Conservation (phyloP, 2,888 invertebrate species). For the Crematogaster levior region DNA sequence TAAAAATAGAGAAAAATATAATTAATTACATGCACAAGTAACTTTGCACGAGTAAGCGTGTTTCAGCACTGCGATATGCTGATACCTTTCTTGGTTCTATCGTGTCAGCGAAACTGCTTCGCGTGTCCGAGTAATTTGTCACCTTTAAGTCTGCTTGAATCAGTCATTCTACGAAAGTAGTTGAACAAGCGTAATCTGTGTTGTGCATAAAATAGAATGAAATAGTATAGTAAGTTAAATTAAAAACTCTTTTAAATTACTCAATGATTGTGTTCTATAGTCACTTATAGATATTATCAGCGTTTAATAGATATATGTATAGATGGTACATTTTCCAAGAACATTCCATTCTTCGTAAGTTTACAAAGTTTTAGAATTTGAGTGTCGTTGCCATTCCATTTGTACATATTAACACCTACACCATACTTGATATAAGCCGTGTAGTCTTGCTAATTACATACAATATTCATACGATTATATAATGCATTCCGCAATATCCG, state of each 20-base stretch:
- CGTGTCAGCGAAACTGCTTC: slow-evolving; percentile 56
- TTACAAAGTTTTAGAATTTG: background rate
- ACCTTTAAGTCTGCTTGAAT: slow-evolving; percentile 25
- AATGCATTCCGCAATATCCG: background rate
- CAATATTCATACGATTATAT: background rate
- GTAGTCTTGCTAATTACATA: background rate
- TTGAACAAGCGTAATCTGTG: background rate
- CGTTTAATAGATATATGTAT: background rate
- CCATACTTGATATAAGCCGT: background rate
- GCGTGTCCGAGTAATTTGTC: slow-evolving; percentile 61
- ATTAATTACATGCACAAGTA: background rate
- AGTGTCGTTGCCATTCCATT: background rate
- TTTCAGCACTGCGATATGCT: slow-evolving; percentile 39
- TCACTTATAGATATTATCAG: background rate
- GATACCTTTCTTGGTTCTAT: slow-evolving; percentile 53
- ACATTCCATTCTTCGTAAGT: background rate
- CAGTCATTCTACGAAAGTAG: slow-evolving; percentile 30
- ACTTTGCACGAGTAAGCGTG: background rate
- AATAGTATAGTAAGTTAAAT: background rate
- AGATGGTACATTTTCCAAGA: background rate
- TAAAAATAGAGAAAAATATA: background rate
- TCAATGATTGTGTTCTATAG: background rate
- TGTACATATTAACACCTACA: background rate
- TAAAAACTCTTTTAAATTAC: background rate
- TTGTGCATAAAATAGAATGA: background rate